phyloP scores from a whole-genome alignment of 2,797 vertebrate species.

The Borostomias antarcticus region DNA sequence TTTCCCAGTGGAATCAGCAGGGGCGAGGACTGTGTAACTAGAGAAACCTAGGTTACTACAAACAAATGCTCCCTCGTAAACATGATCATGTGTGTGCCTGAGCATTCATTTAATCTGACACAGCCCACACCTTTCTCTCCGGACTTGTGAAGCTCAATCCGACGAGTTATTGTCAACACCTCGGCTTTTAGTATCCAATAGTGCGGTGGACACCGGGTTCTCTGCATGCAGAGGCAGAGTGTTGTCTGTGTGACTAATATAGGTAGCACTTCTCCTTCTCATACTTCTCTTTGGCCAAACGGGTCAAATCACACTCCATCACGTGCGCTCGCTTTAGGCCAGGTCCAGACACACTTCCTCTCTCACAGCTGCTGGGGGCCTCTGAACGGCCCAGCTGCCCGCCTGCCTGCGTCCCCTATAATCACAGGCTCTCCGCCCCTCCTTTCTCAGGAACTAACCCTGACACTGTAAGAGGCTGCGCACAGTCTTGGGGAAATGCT shows the following conservation, averaged over 20 bases:
- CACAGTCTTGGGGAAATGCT: conserved; percentile 36
- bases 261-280: too few species aligned
- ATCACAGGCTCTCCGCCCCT: background rate
- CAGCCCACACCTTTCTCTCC: too few species aligned
- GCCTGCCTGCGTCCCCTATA: background rate
- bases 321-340: background rate
- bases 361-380: background rate
- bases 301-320: background rate
- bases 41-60: too few species aligned
- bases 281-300: too few species aligned
- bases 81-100: background rate
- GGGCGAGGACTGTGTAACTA: background rate
- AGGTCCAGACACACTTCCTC: background rate
- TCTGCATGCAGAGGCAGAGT: too few species aligned
- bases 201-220: too few species aligned
- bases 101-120: too few species aligned
- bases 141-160: too few species aligned
- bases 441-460: conserved; percentile 22
- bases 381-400: background rate
- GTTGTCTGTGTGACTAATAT: too few species aligned
- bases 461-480: conserved; percentile 32
- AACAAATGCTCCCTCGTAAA: background rate
- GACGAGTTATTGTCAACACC: too few species aligned
- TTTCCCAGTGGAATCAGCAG: conserved; percentile 7
- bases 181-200: too few species aligned